phyloP scores from a whole-genome alignment of 2,113 vertebrate species.

The Platycercus adscitus region DNA sequence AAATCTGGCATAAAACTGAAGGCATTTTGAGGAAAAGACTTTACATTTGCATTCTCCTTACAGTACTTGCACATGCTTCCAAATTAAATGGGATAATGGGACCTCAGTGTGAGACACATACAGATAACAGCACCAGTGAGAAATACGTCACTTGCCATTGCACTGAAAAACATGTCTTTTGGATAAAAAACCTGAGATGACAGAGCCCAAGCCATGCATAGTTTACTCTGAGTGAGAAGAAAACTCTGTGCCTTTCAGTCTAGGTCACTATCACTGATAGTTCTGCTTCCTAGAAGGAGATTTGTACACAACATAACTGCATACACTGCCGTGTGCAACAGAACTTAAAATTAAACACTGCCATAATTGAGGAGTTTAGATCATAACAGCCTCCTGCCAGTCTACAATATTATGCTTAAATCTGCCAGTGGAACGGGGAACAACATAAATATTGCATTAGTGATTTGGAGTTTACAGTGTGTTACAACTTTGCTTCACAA shows the following conservation, averaged over 20 bases:
- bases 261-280: not conserved
- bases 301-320: not conserved
- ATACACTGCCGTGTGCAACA: not conserved
- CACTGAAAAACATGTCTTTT: not conserved
- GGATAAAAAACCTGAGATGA: not conserved
- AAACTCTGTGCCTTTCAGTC: not conserved
- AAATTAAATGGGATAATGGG: not conserved
- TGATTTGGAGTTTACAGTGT: conserved; percentile 48
- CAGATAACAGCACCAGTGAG: not conserved
- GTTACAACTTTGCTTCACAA: conserved; percentile 35
- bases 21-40: not conserved
- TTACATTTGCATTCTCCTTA: not conserved
- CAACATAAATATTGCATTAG: conserved; percentile 66
- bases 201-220: not conserved
- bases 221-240: not conserved
- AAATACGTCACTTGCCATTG: not conserved
- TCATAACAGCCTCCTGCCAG: conserved; percentile 44
- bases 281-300: not conserved
- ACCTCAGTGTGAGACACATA: not conserved
- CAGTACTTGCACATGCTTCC: not conserved
- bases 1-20: not conserved
- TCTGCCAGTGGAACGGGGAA: conserved; percentile 39
- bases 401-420: conserved; percentile 63
- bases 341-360: conserved; percentile 53
- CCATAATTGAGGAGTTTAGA: conserved; percentile 32